Conservation (phyloP, 2,797 vertebrate species). For the Avahi laniger region DNA sequence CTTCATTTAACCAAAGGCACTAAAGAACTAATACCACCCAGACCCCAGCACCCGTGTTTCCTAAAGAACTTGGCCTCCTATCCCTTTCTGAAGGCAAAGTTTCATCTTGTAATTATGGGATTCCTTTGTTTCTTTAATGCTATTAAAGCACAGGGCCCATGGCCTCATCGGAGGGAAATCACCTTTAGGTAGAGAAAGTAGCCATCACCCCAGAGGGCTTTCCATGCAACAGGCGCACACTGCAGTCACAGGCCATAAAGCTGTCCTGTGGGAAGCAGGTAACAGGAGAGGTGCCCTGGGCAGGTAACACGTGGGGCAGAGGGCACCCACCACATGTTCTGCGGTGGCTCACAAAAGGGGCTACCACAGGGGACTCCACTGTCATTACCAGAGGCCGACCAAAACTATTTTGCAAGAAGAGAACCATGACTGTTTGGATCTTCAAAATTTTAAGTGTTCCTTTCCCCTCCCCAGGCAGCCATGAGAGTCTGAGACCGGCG, state of each 20-base stretch:
- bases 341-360: background rate
- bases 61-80: background rate
- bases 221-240: background rate
- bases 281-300: background rate
- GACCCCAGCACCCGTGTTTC: background rate
- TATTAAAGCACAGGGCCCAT: background rate
- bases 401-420: background rate
- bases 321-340: background rate
- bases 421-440: background rate
- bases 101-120: constrained; percentile 42
- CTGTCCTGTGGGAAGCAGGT: background rate
- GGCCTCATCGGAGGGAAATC: background rate
- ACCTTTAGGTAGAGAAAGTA: background rate
- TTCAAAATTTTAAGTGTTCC: background rate
- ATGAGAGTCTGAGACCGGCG: background rate
- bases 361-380: background rate
- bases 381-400: background rate
- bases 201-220: background rate
- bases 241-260: background rate
- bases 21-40: background rate
- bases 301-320: background rate
- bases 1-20: constrained; percentile 45
- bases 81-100: constrained; percentile 8
- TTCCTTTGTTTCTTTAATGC: constrained; percentile 50
- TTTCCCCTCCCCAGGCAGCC: background rate